These are phyloP conservation scores for Rhadina sibilatrix DNA, from an alignment of 2,113 vertebrate genomes.

Conservation along the genomic window DNA sequence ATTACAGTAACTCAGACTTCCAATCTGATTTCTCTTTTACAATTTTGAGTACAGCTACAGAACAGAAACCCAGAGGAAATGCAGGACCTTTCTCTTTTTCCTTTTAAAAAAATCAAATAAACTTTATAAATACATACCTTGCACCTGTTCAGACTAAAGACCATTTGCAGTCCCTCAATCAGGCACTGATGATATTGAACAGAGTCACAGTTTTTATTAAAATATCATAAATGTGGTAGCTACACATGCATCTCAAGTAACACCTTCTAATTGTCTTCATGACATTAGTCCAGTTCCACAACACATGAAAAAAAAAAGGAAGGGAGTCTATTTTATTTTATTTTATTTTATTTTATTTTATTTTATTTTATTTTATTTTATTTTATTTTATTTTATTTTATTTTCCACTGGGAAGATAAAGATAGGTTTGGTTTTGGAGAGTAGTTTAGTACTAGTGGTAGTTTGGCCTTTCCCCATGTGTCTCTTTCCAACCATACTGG, in stretches of 20 bases:
- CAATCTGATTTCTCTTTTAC: background rate
- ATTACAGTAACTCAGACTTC: background rate
- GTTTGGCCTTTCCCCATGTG: background rate
- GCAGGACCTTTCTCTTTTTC: background rate
- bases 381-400: no score
- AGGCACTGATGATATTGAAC: background rate
- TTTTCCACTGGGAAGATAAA: background rate
- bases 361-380: no score
- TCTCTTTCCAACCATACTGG: background rate
- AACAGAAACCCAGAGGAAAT: background rate
- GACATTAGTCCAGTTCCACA: background rate
- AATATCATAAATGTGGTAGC: background rate
- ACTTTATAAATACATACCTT: background rate
- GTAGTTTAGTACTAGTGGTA: background rate
- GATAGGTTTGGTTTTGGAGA: background rate
- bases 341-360: no score
- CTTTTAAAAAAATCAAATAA: background rate
- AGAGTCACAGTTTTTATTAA: background rate
- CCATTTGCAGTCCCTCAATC: background rate
- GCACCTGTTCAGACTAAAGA: background rate
- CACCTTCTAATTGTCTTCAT: background rate
- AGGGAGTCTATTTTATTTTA: background rate
- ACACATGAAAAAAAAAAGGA: background rate
- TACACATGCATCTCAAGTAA: background rate
- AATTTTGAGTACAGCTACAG: background rate